phyloP scores from a whole-genome alignment of 2,113 vertebrate species.

The Cryptotis parvus region DNA sequence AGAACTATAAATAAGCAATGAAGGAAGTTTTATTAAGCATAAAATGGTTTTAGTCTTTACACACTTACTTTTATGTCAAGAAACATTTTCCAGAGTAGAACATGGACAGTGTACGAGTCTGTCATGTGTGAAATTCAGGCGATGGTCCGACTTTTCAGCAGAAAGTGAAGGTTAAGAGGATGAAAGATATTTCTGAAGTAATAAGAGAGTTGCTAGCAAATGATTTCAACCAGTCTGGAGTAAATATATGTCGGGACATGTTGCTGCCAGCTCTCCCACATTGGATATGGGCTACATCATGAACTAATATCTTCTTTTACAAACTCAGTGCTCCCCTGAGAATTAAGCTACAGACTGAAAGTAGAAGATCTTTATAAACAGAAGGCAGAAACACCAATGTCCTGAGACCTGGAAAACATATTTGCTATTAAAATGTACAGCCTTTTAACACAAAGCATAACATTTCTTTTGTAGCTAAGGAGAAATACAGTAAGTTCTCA shows the following conservation, averaged over 20 bases:
- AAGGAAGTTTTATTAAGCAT: not conserved
- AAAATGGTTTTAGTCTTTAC: not conserved
- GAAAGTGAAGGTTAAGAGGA: not conserved
- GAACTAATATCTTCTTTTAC: conserved; percentile 49
- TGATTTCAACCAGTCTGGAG: not conserved
- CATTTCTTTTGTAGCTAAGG: not conserved
- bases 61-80: not conserved
- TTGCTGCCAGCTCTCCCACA: conserved; percentile 55
- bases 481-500: conserved; percentile 21
- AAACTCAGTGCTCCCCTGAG: conserved; percentile 55
- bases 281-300: conserved; percentile 52
- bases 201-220: too few species aligned
- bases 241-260: conserved; percentile 7
- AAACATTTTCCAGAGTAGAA: not conserved
- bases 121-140: not conserved
- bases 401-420: not conserved
- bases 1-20: not conserved
- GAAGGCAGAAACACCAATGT: conserved; percentile 65
- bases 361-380: conserved; percentile 60
- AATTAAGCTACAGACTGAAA: conserved; percentile 58
- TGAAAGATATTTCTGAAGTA: not conserved
- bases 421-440: conserved; percentile 68
- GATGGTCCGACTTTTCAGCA: not conserved
- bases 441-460: conserved; percentile 50
- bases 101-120: rapidly evolving